Conservation (phyloP, 2,113 vertebrate species). For the Cathartes aura region DNA sequence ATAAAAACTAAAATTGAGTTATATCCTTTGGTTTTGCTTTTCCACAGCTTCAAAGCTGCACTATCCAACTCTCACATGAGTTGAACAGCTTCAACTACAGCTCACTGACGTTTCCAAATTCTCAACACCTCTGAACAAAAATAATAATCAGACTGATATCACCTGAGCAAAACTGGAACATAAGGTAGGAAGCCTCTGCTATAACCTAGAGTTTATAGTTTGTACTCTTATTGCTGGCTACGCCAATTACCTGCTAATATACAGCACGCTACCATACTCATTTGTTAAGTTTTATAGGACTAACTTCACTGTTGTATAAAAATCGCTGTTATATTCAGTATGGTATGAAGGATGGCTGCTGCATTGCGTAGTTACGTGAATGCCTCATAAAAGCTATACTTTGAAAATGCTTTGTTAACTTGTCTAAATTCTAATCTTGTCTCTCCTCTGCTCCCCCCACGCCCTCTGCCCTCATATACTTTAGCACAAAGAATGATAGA, state of each 20-base stretch:
- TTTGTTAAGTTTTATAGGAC: no score
- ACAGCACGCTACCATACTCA: not conserved
- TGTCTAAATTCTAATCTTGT: not conserved
- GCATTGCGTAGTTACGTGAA: fast-evolving
- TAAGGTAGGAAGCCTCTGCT: not conserved
- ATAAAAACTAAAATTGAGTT: not conserved
- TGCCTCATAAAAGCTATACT: not conserved
- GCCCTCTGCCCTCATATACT: not conserved
- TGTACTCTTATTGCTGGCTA: not conserved
- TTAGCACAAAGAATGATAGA: not conserved
- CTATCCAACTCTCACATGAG: not conserved
- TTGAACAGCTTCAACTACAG: not conserved
- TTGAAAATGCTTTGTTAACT: not conserved
- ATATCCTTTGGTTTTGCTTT: not conserved
- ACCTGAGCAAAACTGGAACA: not conserved
- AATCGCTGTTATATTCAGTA: fast-evolving
- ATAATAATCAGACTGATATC: not conserved
- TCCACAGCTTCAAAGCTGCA: not conserved
- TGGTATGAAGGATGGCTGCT: not conserved
- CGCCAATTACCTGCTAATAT: not conserved
- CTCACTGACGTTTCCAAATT: not conserved
- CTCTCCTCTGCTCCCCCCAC: not conserved
- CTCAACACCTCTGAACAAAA: not conserved
- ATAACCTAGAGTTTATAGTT: not conserved
- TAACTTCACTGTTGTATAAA: not conserved